Evolutionary conservation across 2,888 invertebrate species (phyloP).

Genomic region (Cremastinae sp.): DNA sequence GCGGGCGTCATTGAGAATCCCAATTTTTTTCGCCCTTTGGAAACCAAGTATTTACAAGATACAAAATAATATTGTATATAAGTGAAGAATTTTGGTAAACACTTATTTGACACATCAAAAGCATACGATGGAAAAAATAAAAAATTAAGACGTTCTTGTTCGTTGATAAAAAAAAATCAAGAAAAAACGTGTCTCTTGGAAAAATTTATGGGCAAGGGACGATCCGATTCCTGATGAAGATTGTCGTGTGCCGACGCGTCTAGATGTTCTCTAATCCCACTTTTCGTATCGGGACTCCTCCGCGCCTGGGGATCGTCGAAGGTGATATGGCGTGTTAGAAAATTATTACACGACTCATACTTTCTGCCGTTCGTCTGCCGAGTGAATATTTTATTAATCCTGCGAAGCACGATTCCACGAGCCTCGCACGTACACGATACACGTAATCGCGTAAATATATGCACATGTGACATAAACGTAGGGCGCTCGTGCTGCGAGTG

Average conservation of each 20-base stretch:
- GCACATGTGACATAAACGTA: background rate
- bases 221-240: conserved; percentile 70
- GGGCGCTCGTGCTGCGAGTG: background rate
- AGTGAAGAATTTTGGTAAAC: too few species aligned
- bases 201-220: conserved; percentile 31
- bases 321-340: conserved; percentile 72
- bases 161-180: too few species aligned
- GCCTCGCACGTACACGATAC: conserved; percentile 29
- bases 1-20: too few species aligned
- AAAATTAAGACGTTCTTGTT: too few species aligned
- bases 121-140: too few species aligned
- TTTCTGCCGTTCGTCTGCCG: conserved; percentile 69
- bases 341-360: conserved; percentile 75
- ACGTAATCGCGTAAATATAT: conserved; percentile 18
- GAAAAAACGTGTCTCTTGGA: background rate
- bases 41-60: too few species aligned
- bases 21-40: too few species aligned
- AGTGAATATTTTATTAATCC: conserved; percentile 76
- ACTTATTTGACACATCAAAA: too few species aligned
- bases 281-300: background rate
- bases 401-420: conserved; percentile 57
- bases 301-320: conserved; percentile 54
- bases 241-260: conserved; percentile 69
- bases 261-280: conserved; percentile 25
- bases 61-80: too few species aligned